Conservation (phyloP, 2,888 invertebrate species). For the Agonopterix heracliana region DNA sequence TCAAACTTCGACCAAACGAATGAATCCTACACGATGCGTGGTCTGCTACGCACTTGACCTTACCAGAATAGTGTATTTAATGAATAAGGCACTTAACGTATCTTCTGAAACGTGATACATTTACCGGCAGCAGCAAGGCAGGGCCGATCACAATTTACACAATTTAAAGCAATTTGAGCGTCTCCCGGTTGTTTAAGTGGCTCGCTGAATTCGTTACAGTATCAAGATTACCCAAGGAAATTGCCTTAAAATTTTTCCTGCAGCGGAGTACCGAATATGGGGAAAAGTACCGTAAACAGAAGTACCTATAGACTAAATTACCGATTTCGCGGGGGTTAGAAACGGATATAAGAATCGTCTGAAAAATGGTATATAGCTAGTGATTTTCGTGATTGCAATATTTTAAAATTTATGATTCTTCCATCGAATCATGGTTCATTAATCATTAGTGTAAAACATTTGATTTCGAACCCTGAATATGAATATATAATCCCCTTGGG, state of each 20-base stretch:
- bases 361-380: too few relatives aligned
- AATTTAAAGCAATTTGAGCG: conserved; percentile 6
- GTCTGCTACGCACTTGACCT: too few relatives aligned
- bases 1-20: too few relatives aligned
- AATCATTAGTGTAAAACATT: too few relatives aligned
- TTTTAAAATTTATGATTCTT: not conserved
- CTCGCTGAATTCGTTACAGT: conserved; percentile 14
- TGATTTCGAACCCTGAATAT: too few relatives aligned
- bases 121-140: not conserved
- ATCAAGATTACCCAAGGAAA: conserved; percentile 12
- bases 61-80: too few relatives aligned
- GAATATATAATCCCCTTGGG: too few relatives aligned
- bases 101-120: too few relatives aligned
- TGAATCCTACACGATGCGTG: too few relatives aligned
- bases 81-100: too few relatives aligned
- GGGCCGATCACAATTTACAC: not conserved
- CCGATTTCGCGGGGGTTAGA: too few relatives aligned
- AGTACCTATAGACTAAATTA: not conserved
- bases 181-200: conserved; percentile 10
- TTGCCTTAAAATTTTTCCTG: conserved; percentile 4
- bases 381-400: not conserved
- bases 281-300: not conserved
- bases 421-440: too few relatives aligned
- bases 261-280: not conserved
- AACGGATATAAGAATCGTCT: not conserved